Evolutionary conservation across 1,140 invertebrate species (phyloP), one percentile per base, ranked within the genome.

Genomic region (Paramacrobiotus metropolitanus): DNA sequence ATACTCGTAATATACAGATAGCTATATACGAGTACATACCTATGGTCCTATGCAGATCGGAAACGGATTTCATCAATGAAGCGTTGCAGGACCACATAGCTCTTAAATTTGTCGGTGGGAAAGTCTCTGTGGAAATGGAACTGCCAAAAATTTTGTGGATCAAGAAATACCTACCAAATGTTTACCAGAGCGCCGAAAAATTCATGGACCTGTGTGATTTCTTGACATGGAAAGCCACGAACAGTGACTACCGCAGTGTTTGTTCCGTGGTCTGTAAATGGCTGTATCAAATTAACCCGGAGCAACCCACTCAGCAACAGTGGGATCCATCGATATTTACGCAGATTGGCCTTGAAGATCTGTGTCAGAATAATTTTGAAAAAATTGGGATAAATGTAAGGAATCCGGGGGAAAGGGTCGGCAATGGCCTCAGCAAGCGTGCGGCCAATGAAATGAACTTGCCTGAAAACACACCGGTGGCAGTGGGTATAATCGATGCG

Each of bases 181-280:
- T 75, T 63, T 93, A 83, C 82, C 62, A 74, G 2, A 78, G 80
- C 62, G 79, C 80, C 59, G 79, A 78, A 44, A 77, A 82, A 62
- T 84, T 90, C 64, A 90, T 95, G 74, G 90, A 95, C 75, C 75
- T 97, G 20, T 87, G 89, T 0, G 92, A 97, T 75, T 96, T 84
- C 70, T 72, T 96, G 2, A 91, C 89, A 1, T 95, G 87, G 86
- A 86, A 82, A 75, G 84, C 87, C 1, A 92, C 89, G 2, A 82
- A 79, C 59, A 77, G 75, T 55, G 74, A 82, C 62, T 80, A 80
- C 2, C 15, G 48, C 15, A 55, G 48, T 0, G 73, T 92, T 2
- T 95, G 91, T 72, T 90, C 87, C 21, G 74, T 90, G 40, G 83
- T 87, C 1, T 95, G 91, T 70, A 97, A 96, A 75, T 95, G 90